Evolutionary conservation across 2,797 vertebrate genomes (phyloP).

Genomic region (Dermochelys coriacea): DNA sequence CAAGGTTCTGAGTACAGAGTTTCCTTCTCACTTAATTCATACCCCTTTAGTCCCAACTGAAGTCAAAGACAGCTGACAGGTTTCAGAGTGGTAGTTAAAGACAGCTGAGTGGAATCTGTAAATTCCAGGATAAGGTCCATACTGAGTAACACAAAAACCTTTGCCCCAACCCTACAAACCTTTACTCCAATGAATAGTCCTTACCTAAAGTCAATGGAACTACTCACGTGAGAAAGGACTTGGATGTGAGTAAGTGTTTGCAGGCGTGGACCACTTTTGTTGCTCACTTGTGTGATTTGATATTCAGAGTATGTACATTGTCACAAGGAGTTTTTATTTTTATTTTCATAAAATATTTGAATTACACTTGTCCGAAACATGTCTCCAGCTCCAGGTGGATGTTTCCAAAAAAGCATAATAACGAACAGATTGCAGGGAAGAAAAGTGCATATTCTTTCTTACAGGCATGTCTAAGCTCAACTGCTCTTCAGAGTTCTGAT

Average conservation of each 20-base stretch:
- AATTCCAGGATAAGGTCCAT: background rate
- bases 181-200: slow-evolving; percentile 1
- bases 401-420: slow-evolving; percentile 80
- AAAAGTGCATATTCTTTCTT: slow-evolving; percentile 64
- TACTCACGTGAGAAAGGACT: background rate
- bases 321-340: slow-evolving; percentile 67
- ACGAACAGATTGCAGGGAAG: slow-evolving; percentile 80
- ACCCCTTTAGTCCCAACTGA: background rate
- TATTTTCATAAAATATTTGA: slow-evolving; percentile 76
- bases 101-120: background rate
- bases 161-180: background rate
- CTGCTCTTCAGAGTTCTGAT: slow-evolving; percentile 61
- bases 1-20: background rate
- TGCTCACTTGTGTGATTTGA: slow-evolving; percentile 70
- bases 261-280: slow-evolving; percentile 52
- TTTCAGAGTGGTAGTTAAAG: background rate
- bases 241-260: background rate
- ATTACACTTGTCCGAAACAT: slow-evolving; percentile 77
- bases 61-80: background rate
- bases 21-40: background rate
- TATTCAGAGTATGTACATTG: slow-evolving; percentile 74
- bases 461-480: slow-evolving; percentile 53
- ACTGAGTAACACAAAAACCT: background rate
- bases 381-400: slow-evolving; percentile 70
- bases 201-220: slow-evolving; percentile 15